Conservation (phyloP, 2,797 vertebrate species). For the Cossypha caffra region DNA sequence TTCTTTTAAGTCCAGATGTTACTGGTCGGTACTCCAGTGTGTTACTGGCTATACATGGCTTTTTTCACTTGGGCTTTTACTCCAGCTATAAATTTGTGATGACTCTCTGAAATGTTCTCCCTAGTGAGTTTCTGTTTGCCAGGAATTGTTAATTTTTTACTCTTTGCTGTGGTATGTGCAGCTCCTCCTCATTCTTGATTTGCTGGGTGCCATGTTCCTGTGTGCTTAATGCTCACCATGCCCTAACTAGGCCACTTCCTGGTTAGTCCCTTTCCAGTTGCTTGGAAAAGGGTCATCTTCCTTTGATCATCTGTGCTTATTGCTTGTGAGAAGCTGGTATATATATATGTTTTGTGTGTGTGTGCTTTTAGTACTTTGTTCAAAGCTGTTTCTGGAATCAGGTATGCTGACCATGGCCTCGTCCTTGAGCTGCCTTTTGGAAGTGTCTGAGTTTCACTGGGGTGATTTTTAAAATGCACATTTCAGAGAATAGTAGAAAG, state of each 20-base stretch:
- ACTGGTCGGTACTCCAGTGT: neutral
- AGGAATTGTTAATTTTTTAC: neutral
- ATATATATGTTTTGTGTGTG: accelerated
- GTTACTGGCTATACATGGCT: neutral
- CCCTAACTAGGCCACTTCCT: too few relatives aligned
- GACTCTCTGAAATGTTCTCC: neutral
- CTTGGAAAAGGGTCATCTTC: neutral
- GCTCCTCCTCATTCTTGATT: neutral
- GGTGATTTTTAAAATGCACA: neutral
- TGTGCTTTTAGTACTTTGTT: neutral
- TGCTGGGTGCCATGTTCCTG: accelerated
- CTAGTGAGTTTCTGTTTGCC: neutral
- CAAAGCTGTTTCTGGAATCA: neutral
- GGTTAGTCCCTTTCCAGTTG: neutral
- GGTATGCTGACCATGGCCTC: accelerated
- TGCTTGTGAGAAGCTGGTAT: neutral
- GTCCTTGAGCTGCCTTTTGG: neutral
- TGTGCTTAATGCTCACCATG: neutral
- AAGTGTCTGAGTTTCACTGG: neutral
- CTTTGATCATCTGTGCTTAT: neutral
- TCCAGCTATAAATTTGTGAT: neutral
- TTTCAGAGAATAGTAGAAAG: neutral
- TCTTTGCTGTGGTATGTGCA: accelerated
- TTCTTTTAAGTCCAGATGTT: accelerated
- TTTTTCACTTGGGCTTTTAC: neutral